Percentiles rank a stretch among this genome's conserved stretches.
Conservation (phyloP, 2,888 invertebrate genomes). For the Azorinus chamasolen region DNA sequence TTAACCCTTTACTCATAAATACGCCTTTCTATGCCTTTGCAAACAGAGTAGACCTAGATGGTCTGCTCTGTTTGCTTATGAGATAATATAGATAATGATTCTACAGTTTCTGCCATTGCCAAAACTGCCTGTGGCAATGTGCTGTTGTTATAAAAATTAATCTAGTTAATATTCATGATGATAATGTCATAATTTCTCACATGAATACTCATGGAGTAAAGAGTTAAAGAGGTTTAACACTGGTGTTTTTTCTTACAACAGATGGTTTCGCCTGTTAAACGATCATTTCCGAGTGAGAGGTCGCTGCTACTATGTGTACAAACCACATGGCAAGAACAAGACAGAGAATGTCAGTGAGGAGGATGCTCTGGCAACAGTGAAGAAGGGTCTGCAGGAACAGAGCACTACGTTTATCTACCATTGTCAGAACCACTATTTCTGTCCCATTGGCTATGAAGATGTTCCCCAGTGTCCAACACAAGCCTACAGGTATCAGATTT, state of each 20-base stretch:
- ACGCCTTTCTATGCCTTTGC: too few relatives aligned
- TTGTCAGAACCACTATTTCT: conserved; percentile 85
- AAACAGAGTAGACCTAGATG: too few relatives aligned
- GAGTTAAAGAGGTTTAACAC: not conserved
- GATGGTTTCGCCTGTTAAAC: conserved; percentile 83
- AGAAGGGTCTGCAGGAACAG: conserved; percentile 78
- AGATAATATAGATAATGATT: too few relatives aligned
- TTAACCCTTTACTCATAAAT: too few relatives aligned
- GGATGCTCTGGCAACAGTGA: conserved; percentile 75
- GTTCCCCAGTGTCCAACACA: conserved; percentile 73
- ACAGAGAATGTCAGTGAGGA: conserved; percentile 77
- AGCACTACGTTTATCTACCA: conserved; percentile 82
- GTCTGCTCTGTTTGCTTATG: too few relatives aligned
- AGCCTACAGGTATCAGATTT: conserved; percentile 79
- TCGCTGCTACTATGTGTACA: conserved; percentile 80
- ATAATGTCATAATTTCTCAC: too few relatives aligned
- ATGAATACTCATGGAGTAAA: too few relatives aligned
- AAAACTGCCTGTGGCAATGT: too few relatives aligned
- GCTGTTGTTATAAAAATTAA: too few relatives aligned
- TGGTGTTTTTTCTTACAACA: conserved; percentile 34
- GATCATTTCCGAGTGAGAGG: conserved; percentile 81
- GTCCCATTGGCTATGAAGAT: conserved; percentile 84
- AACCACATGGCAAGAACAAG: conserved; percentile 82
- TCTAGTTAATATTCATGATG: too few relatives aligned
- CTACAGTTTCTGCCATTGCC: too few relatives aligned